Base-by-base conservation (phyloP, 2,113 vertebrate genomes). In the Sinocyclocheilus grahami region DNA sequence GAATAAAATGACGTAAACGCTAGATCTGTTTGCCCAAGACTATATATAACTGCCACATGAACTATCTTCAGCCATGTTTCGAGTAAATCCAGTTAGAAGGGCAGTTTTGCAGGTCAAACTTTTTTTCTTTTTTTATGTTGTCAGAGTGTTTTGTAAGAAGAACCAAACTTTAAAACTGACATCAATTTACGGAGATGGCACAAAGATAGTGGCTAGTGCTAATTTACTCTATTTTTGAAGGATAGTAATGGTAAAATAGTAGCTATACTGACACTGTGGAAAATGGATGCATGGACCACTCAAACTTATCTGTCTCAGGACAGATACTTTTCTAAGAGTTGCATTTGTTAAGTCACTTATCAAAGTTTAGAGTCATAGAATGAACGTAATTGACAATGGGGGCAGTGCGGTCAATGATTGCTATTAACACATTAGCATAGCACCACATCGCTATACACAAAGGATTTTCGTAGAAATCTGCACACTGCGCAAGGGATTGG, bases 351-450 rank as follows among this genome's bases (percentile, higher is more conserved):
- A 24, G 12, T 39, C 6, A 27, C 37, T 65, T 53, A 9, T 30
- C 11, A 37, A n/a, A n/a, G 24, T 82, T 82, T 65, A 16, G 10
- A 65, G 63, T 53, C 46, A 53, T n/a, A 20, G 12, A 53, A 67
- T 46, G 3, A 46, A 48, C 58, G 30, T 30, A 82, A 20, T 30
- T 82, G n/a, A 22, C 60, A 27, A 33, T 5, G 76, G 13, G 20
- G 10, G 27, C 27, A 48, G 24, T 18, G 14, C 4, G 37, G 33
- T 80, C 58, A 65, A 13, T 67, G 22, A 65, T 48, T 42, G n/a
- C 60, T 82, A 67, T 67, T 67, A 82, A 27, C 63, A 51, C 9
- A 0, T 82, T 82, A 82, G 5, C n/a, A 18, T 69, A 33, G n/a
- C 27, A 53, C 10, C 11, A 30, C 42, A 22, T 60, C 8, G 62